Conservation (phyloP, 2,113 vertebrate genomes). For the Alethe diademata region DNA sequence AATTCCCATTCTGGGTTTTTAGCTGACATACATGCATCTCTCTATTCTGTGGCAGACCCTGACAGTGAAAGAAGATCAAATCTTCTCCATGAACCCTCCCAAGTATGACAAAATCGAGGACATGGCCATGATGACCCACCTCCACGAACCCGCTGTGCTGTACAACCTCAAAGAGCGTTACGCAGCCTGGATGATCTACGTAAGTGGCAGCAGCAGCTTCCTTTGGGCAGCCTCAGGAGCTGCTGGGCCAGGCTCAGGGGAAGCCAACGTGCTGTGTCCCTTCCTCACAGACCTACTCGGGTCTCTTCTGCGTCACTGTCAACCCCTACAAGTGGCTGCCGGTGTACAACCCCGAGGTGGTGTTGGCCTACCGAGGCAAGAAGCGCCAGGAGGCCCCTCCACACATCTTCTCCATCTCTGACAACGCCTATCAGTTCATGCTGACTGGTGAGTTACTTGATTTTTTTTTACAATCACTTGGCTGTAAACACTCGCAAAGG, state of each 20-base stretch:
- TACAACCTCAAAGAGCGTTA: conserved; percentile 65
- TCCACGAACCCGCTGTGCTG: conserved; percentile 77
- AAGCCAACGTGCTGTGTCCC: too few species aligned
- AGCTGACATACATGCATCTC: neutral
- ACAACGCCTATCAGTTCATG: conserved; percentile 80
- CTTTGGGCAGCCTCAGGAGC: too few species aligned
- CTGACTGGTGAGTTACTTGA: conserved; percentile 56
- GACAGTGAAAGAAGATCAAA: conserved; percentile 71
- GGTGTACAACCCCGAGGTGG: conserved; percentile 81
- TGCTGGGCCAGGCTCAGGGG: too few species aligned
- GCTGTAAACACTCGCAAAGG: neutral
- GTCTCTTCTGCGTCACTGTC: conserved; percentile 64
- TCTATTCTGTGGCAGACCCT: conserved; percentile 57
- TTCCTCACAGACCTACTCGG: too few species aligned
- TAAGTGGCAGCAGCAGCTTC: too few species aligned
- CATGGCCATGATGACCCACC: conserved; percentile 92
- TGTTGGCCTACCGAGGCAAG: conserved; percentile 76
- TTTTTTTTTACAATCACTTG: neutral
- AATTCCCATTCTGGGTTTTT: neutral
- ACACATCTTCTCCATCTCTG: conserved; percentile 81
- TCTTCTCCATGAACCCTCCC: conserved; percentile 69
- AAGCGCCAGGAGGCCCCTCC: conserved; percentile 76
- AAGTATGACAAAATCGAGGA: conserved; percentile 90
- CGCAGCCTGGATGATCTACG: too few species aligned
- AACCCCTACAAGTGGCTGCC: conserved; percentile 86